phyloP scores from a whole-genome alignment of 1,140 invertebrate species.

The Heliconius eleuchia region DNA sequence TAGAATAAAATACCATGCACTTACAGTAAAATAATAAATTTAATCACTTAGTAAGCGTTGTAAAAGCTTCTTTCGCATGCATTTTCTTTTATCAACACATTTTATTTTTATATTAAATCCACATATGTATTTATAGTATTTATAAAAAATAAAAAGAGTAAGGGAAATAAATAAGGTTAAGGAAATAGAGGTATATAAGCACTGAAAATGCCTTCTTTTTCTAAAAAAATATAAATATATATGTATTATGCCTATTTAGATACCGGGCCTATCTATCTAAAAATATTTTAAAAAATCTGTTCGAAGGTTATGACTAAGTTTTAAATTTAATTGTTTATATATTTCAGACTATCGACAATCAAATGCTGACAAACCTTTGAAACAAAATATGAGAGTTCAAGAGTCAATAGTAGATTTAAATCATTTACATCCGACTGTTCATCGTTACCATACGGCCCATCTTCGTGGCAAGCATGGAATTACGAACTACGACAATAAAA shows the following conservation, averaged over 20 bases:
- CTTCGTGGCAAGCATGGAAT: slow-evolving; percentile 58
- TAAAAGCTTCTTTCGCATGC: slow-evolving; percentile 15
- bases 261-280: background rate
- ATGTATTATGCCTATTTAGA: background rate
- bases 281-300: background rate
- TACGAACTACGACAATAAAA: slow-evolving; percentile 53
- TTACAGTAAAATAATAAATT: slow-evolving; percentile 27
- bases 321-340: slow-evolving; percentile 20
- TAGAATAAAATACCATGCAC: slow-evolving; percentile 68
- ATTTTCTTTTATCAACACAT: background rate
- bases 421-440: slow-evolving; percentile 53
- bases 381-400: slow-evolving; percentile 44
- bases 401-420: slow-evolving; percentile 53
- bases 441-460: slow-evolving; percentile 59
- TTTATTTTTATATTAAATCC: background rate
- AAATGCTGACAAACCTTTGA: slow-evolving; percentile 75
- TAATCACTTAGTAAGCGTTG: slow-evolving; percentile 3
- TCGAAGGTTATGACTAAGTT: background rate
- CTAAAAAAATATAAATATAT: background rate
- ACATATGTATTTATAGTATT: background rate
- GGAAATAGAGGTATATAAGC: background rate
- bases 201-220: background rate
- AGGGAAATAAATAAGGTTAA: background rate
- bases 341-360: slow-evolving; percentile 82
- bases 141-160: background rate